Base-by-base conservation (phyloP, 2,888 invertebrate species). In the Cyaniris semiargus region DNA sequence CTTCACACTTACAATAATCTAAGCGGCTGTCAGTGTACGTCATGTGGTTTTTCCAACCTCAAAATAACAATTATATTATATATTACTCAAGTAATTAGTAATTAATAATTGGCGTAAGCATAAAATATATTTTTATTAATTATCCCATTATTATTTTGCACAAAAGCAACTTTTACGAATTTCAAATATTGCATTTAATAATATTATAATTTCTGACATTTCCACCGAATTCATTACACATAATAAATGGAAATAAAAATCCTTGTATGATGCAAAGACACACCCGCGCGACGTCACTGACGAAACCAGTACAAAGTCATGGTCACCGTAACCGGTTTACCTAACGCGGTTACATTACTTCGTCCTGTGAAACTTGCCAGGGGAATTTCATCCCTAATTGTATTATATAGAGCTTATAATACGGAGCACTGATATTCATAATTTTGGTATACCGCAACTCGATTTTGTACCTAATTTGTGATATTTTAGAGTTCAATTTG, bases 241-340 rank as follows among this genome's bases (percentile, higher is more conserved):
- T 23, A 23, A 60, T 66, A 27, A 23, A 66, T 23, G 60, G 23
- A 23, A 23, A 58, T 23, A 56, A 58, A 21, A 58, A 60, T 66
- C 15, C 27, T 66, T 66, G 66, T 4, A 66, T 66, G 66, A 66
- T 66, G 27, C 66, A 27, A 27, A 66, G 66, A 66, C 66, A 66
- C 66, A 66, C 66, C 66, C 66, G 27, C 66, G 31, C 27, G 4
- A 66, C 66, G 66, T 66, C 66, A 66, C 66, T 27, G 6, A 66
- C 66, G 66, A 66, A 31, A 31, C 27, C 27, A 66, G 66, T 27
- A 31, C 66, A 66, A 66, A 66, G 66, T 66, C 66, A 66, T 6
- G 66, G 66, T 27, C 66, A 66, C 15, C 15, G 18, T 15, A 10
- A 66, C 66, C 15, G 66, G 66, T 66, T 66, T 15, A 27, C 4